Evolutionary conservation across 2,888 invertebrate genomes (phyloP), one percentile per base, ranked within the genome.

Genomic region (Eupithecia insigniata): DNA sequence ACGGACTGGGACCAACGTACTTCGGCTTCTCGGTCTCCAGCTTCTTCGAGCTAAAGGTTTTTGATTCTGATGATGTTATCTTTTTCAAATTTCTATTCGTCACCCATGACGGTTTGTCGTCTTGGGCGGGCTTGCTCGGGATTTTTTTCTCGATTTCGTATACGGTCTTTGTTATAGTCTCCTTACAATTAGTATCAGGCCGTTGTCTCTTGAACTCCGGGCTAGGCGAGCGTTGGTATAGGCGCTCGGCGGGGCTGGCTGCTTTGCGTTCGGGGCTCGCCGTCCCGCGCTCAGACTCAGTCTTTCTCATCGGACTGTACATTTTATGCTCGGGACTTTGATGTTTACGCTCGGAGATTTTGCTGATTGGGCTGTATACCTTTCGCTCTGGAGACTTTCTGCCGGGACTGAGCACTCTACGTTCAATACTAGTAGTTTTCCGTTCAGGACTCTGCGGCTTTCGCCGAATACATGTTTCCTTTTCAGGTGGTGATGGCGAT

Each of bases 31-130:
- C 92, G 1, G 79, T 81, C 60, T 93, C 93, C n/a, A 88, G 81
- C 80, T 91, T 92, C 76, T 91, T 93, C 32, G 82, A 86, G 78
- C 90, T 92, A 74, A 87, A 90, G 6, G 89, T 88, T 30, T 92
- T 86, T 16, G 86, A 84, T 55, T 94, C 94, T 0, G 93, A 88
- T 0, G 93, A 88, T 2, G 89, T 90, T 3, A 89, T 88, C 85
- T 96, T 96, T 80, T 95, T 95, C 70, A 96, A 85, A 74, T 95
- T 95, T 75, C 95, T 94, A 82, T 95, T 95, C 6, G 92, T 95
- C 10, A 95, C 94, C 96, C 96, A 96, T 28, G 95, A 95, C 0
- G 96, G 96, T 78, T 95, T 95, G 39, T 95, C 95, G 28, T 95
- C 95, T 26, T 88, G 88, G 30, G 81, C 85, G n/a, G 83, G 84